These are phyloP conservation scores for Drosophila buzzatii DNA, from an alignment of 2,888 invertebrate genomes.

Conservation along the genomic window DNA sequence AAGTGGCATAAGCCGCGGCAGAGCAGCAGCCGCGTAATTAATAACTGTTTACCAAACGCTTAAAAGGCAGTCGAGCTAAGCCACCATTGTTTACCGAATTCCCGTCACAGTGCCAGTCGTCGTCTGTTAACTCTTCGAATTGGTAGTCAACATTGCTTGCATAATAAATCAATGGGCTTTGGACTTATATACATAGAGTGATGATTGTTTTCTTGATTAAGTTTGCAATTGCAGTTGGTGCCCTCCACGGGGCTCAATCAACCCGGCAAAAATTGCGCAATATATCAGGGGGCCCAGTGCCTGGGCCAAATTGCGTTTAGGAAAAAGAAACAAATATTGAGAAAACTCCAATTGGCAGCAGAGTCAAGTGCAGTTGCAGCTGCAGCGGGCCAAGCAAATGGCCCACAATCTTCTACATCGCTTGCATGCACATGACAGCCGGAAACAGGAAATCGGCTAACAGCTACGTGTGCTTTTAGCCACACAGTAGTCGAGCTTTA, in stretches of 20 bases:
- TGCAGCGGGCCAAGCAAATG: constrained; percentile 47
- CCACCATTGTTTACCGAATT: constrained; percentile 17
- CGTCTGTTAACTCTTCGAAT: constrained; percentile 9
- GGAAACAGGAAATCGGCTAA: constrained; percentile 76
- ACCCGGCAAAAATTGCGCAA: constrained; percentile 53
- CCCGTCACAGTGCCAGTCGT: background rate
- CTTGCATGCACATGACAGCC: constrained; percentile 77
- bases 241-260: constrained; percentile 42
- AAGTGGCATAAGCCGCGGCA: constrained; percentile 58
- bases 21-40: constrained; percentile 62
- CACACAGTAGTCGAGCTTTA: constrained; percentile 57
- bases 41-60: constrained; percentile 75
- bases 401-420: constrained; percentile 66
- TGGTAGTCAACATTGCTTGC: constrained; percentile 53
- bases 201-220: constrained; percentile 71
- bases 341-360: constrained; percentile 46
- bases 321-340: constrained; percentile 16
- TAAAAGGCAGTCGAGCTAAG: constrained; percentile 60
- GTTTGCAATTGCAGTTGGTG: constrained; percentile 54
- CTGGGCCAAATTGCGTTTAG: constrained; percentile 40
- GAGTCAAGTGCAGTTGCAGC: constrained; percentile 29
- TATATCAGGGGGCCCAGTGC: constrained; percentile 35
- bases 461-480: constrained; percentile 75
- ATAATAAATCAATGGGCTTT: constrained; percentile 71
- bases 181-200: constrained; percentile 40